A percentile compares a stretch with the other conserved stretches of the same genome.
Evolutionary conservation across 2,113 vertebrate genomes (phyloP).

Genomic region (Nesospiza acunhae): DNA sequence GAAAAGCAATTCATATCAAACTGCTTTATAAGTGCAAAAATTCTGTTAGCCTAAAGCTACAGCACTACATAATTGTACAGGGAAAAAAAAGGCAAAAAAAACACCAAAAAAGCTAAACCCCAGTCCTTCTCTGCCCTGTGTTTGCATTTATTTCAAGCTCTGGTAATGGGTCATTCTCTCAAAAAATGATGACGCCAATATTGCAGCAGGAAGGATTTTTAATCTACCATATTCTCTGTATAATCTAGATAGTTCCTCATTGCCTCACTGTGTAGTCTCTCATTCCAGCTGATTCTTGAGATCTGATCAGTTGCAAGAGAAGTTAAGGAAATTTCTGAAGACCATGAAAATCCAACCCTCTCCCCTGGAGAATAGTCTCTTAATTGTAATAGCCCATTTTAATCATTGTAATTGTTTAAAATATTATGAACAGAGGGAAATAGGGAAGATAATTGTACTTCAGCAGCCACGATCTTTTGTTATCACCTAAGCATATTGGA

Average conservation of each 20-base stretch:
- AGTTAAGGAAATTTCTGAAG: slow-evolving; percentile 66
- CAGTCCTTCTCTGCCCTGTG: slow-evolving; percentile 2
- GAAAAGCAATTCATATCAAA: slow-evolving; percentile 66
- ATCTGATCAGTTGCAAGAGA: not conserved
- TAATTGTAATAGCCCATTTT: slow-evolving; percentile 78
- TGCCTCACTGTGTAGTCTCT: slow-evolving; percentile 1
- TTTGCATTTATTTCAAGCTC: not conserved
- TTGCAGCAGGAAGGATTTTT: slow-evolving; percentile 25
- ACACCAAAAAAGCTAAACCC: no score
- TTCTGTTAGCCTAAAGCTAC: slow-evolving; percentile 67
- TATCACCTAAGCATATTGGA: slow-evolving; percentile 54
- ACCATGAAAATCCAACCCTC: slow-evolving; percentile 19
- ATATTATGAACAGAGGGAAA: slow-evolving; percentile 58
- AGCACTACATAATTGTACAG: slow-evolving; percentile 13
- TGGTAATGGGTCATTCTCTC: slow-evolving; percentile 23
- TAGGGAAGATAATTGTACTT: slow-evolving; percentile 71
- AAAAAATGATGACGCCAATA: not conserved
- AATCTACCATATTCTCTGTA: slow-evolving; percentile 35
- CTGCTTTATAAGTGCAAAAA: slow-evolving; percentile 68
- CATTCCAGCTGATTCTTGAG: slow-evolving; percentile 52
- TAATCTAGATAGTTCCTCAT: slow-evolving; percentile 16
- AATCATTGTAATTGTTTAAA: slow-evolving; percentile 81
- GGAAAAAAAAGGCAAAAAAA: not conserved
- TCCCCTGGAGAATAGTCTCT: slow-evolving; percentile 66
- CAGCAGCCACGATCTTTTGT: slow-evolving; percentile 71